These are phyloP conservation scores for Grammomys surdaster DNA, from an alignment of 2,113 vertebrate species.

Conservation along the genomic window DNA sequence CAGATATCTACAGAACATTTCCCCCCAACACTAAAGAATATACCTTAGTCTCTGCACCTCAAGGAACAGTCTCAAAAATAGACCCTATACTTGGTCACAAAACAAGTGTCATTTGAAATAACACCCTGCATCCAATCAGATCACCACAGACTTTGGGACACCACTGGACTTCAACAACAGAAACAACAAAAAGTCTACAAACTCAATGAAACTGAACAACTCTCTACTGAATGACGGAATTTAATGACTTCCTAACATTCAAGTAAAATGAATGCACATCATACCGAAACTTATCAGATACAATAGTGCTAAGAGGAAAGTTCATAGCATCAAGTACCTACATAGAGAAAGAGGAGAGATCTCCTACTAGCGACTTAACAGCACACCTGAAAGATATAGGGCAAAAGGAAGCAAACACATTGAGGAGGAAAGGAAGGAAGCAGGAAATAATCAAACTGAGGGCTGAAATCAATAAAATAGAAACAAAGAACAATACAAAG, in stretches of 20 bases:
- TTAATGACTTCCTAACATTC: too few species aligned
- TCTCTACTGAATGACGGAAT: too few species aligned
- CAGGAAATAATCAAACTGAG: background rate
- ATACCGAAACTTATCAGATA: background rate
- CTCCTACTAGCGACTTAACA: background rate
- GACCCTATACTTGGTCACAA: background rate
- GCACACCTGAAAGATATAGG: background rate
- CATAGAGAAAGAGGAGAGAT: background rate
- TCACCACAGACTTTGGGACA: background rate
- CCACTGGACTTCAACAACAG: background rate
- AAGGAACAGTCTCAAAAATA: background rate
- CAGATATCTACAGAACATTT: background rate
- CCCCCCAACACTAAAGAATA: background rate
- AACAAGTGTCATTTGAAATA: background rate
- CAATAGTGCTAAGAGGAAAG: background rate
- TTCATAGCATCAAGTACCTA: background rate
- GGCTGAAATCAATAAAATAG: background rate
- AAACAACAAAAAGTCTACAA: background rate
- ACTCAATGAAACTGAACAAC: background rate
- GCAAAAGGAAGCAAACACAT: background rate
- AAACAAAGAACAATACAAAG: background rate
- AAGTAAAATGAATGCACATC: background rate
- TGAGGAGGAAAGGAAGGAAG: background rate
- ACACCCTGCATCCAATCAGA: background rate
- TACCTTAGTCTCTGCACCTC: background rate